These are phyloP conservation scores for silkworm (Bombyx mori) DNA, from an alignment of 1,140 invertebrate genomes.

Conservation along the genomic window DNA sequence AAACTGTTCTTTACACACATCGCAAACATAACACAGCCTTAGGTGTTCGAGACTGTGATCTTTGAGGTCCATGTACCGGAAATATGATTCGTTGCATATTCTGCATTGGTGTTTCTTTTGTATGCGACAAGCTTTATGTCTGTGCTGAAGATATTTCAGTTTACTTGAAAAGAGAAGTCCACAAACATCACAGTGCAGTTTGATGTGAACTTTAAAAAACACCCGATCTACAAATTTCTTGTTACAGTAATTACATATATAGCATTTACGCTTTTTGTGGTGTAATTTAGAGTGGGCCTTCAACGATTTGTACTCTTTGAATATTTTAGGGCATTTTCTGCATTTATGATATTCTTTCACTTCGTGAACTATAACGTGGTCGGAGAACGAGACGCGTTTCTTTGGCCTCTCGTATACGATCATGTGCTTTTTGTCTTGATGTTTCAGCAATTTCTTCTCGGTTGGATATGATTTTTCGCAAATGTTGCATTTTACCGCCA, in stretches of 20 bases:
- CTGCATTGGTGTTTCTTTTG: constrained; percentile 40
- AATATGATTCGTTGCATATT: constrained; percentile 33
- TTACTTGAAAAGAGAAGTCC: constrained; percentile 33
- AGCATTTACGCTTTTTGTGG: constrained; percentile 57
- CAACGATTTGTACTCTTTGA: constrained; percentile 35
- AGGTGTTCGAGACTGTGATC: constrained; percentile 51
- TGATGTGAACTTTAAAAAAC: constrained; percentile 58
- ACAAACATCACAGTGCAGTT: constrained; percentile 48
- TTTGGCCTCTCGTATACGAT: constrained; percentile 34
- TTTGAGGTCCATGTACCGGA: constrained; percentile 45
- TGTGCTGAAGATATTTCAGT: constrained; percentile 30
- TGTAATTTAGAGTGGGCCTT: constrained; percentile 41
- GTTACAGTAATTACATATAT: constrained; percentile 51
- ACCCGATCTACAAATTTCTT: constrained; percentile 50
- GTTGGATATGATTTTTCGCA: constrained; percentile 38
- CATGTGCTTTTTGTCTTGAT: constrained; percentile 48
- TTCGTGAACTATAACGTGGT: constrained; percentile 46
- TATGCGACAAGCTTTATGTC: constrained; percentile 27
- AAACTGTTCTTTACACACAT: constrained; percentile 53
- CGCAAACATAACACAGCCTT: constrained; percentile 35
- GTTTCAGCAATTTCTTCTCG: constrained; percentile 40
- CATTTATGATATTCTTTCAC: constrained; percentile 50
- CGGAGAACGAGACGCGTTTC: constrained; percentile 53
- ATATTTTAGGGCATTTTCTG: constrained; percentile 50
- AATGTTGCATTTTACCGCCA: constrained; percentile 38